Evolutionary conservation across 2,797 vertebrate species (phyloP).

Genomic region (Gallirallus australis): DNA sequence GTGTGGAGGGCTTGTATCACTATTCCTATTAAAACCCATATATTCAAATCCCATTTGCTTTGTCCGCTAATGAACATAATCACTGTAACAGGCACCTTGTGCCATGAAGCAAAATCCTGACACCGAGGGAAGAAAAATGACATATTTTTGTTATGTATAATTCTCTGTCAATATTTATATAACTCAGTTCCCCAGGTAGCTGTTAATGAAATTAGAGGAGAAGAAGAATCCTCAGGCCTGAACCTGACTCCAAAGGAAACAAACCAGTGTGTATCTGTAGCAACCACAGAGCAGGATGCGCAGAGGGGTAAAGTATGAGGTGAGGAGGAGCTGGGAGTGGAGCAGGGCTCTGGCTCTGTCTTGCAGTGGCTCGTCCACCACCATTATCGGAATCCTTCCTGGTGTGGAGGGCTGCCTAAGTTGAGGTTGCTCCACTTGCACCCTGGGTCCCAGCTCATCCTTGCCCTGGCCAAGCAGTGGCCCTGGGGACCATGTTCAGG

Average conservation of each 20-base stretch:
- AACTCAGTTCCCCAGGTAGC: neutral
- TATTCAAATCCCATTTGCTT: neutral
- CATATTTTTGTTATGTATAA: neutral
- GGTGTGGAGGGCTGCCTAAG: neutral
- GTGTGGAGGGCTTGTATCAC: neutral
- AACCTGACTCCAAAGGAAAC: neutral
- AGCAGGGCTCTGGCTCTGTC: accelerated
- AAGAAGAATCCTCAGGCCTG: neutral
- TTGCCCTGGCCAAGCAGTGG: neutral
- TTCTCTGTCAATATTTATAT: neutral
- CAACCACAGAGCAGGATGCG: neutral
- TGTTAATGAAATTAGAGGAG: neutral
- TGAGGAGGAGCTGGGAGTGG: accelerated
- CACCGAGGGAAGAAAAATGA: neutral
- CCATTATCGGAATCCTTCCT: neutral
- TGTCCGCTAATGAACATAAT: neutral
- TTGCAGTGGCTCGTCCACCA: accelerated
- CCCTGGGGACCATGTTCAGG: too few relatives aligned
- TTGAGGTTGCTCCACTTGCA: accelerated
- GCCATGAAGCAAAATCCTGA: neutral
- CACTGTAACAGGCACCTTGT: neutral
- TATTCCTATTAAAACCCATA: neutral
- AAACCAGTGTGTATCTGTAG: accelerated
- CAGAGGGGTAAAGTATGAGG: accelerated
- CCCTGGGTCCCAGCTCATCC: neutral